Percentiles rank a stretch among this genome's conserved stretches.
These are phyloP conservation scores for Dromas ardeola DNA, from an alignment of 2,113 vertebrate species.

Conservation along the genomic window DNA sequence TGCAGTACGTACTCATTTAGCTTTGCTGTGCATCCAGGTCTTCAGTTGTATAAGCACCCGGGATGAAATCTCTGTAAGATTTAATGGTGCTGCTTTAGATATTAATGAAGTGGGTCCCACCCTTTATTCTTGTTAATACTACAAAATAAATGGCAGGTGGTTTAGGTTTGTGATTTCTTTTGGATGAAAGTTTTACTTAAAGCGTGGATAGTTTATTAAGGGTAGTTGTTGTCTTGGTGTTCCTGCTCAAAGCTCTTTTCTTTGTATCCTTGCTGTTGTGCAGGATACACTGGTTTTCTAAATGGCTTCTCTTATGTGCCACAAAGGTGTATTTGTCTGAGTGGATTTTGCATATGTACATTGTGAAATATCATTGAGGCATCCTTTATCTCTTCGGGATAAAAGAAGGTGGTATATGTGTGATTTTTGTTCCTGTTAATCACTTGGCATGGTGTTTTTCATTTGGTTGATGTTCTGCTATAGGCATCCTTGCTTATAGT, in stretches of 20 bases:
- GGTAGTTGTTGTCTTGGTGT: neutral
- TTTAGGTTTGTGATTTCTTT: neutral
- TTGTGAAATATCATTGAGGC: neutral
- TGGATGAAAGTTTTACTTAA: neutral
- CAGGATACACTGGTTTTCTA: neutral
- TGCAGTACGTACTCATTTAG: fast-evolving
- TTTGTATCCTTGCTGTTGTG: neutral
- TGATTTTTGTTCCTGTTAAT: neutral
- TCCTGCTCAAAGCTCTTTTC: neutral
- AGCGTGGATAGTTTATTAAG: neutral
- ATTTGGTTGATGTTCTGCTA: neutral
- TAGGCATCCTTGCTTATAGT: neutral
- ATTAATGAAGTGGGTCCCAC: neutral
- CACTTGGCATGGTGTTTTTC: neutral
- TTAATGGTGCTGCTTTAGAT: neutral
- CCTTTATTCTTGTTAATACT: neutral
- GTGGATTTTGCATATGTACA: neutral
- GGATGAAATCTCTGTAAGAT: neutral
- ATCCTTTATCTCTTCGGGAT: neutral
- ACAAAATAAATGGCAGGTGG: neutral
- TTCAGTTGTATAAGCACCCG: neutral
- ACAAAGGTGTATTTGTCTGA: neutral
- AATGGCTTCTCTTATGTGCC: neutral
- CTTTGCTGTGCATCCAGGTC: neutral
- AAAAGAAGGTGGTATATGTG: neutral